Evolutionary conservation across 2,888 invertebrate genomes (phyloP), one percentile per base, ranked within the genome.

Genomic region (Drosophila peninsularis): DNA sequence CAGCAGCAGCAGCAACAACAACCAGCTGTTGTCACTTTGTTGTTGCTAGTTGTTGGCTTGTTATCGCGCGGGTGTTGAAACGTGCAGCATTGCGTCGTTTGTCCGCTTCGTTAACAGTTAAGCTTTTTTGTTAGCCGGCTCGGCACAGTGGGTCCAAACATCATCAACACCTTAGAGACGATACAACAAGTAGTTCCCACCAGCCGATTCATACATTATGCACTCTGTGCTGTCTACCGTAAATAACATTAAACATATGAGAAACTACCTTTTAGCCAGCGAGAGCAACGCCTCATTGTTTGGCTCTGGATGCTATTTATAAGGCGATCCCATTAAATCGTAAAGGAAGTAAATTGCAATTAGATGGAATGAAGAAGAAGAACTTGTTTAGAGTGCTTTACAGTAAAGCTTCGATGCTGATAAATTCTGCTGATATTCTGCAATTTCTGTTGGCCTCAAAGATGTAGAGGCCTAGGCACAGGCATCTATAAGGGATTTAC

Each of bases 11-110:
- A 17, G 10, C 39, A 36, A 54, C 44, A 55, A 44, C 39, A 62
- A 71, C 37, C 41, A 27, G 54, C 45, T 75, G 66, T 61, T 76
- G 75, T 70, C 55, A 49, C 55, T 17, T 32, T 58, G 71, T 56
- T 72, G 55, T 21, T 49, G 36, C 14, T 67, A 21, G 44, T 42
- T 56, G 34, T 11, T 71, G 41, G 21, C 42, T 60, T 67, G 68
- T 77, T 77, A 61, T 67, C 75, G 62, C 69, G 81, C 75, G 84
- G 82, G 78, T 82, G 82, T 82, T 83, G 87, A 82, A 82, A 82
- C 68, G 55, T 72, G 62, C 45, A 42, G 36, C 57, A 21, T 67
- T 67, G 67, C 67, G 68, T 58, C 34, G 61, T 44, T 54, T 21
- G 27, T 19, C 50, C 24, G 37, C 37, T 17, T 32, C 24, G 44